These are phyloP conservation scores for Drosophila rufa DNA, from an alignment of 1,140 invertebrate genomes.

Conservation along the genomic window DNA sequence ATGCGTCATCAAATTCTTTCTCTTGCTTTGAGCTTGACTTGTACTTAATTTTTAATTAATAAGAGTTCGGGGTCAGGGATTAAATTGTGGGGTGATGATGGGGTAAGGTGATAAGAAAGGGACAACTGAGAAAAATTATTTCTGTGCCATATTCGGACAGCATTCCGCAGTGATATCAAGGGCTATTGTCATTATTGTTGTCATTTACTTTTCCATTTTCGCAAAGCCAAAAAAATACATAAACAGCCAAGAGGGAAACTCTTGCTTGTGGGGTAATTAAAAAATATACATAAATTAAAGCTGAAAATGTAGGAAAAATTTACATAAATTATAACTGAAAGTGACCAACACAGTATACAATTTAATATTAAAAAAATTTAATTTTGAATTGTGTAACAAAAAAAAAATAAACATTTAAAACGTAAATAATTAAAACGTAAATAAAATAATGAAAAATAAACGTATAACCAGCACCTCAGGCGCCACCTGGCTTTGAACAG, in stretches of 20 bases:
- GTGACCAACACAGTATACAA: neutral
- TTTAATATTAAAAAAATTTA: constrained; percentile 23
- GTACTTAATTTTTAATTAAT: constrained; percentile 64
- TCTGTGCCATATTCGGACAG: constrained; percentile 22
- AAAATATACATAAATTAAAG: constrained; percentile 59
- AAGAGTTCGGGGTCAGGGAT: constrained; percentile 72
- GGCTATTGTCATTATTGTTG: constrained; percentile 46
- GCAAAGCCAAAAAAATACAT: constrained; percentile 27
- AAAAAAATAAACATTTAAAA: constrained; percentile 5
- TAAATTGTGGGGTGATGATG: constrained; percentile 57
- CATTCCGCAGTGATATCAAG: neutral
- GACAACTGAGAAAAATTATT: constrained; percentile 12
- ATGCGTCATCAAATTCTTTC: constrained; percentile 50
- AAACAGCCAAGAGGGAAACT: constrained; percentile 7
- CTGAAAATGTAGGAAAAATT: constrained; percentile 32
- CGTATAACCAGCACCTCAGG: neutral
- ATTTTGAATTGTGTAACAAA: constrained; percentile 9
- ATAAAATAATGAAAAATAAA: too few species aligned
- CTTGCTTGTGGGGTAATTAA: constrained; percentile 38
- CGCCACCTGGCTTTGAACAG: constrained; percentile 49
- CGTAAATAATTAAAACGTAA: neutral
- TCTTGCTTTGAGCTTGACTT: constrained; percentile 8
- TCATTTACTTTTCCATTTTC: constrained; percentile 62
- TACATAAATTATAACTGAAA: constrained; percentile 54
- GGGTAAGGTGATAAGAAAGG: neutral